Evolutionary conservation across 2,113 vertebrate genomes (phyloP).

Genomic region (Colistium nudipinnis): DNA sequence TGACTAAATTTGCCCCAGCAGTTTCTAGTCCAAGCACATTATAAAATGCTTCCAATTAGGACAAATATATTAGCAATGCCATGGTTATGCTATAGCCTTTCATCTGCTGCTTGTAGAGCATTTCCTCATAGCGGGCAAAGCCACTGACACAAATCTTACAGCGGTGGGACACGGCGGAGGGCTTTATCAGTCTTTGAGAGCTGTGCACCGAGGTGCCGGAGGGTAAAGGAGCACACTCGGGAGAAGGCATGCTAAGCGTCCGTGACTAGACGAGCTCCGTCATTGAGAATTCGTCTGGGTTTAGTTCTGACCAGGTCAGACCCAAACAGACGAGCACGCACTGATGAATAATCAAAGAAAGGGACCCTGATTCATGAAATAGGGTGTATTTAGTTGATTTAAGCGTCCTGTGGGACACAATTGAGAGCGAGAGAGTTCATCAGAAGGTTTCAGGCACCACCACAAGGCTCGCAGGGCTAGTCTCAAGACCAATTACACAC

Average conservation of each 20-base stretch:
- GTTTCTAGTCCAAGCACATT: too few relatives aligned
- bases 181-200: slow-evolving; percentile 30
- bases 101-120: background rate
- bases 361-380: background rate
- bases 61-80: background rate
- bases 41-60: background rate
- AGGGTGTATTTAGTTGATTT: background rate
- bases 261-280: slow-evolving; percentile 31
- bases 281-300: slow-evolving; percentile 21
- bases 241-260: slow-evolving; percentile 43
- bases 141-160: slow-evolving; percentile 10
- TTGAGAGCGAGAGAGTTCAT: background rate
- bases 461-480: background rate
- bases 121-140: background rate
- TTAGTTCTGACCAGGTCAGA: slow-evolving; percentile 8
- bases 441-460: background rate
- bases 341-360: background rate
- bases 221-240: slow-evolving; percentile 12
- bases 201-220: slow-evolving; percentile 8
- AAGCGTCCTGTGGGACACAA: background rate
- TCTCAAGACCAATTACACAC: slow-evolving; percentile 10
- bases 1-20: too few relatives aligned
- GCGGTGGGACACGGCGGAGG: slow-evolving; percentile 7
- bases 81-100: background rate
- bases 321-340: background rate